Evolutionary conservation across 2,113 vertebrate genomes (phyloP).

Genomic region (Labeo catla): DNA sequence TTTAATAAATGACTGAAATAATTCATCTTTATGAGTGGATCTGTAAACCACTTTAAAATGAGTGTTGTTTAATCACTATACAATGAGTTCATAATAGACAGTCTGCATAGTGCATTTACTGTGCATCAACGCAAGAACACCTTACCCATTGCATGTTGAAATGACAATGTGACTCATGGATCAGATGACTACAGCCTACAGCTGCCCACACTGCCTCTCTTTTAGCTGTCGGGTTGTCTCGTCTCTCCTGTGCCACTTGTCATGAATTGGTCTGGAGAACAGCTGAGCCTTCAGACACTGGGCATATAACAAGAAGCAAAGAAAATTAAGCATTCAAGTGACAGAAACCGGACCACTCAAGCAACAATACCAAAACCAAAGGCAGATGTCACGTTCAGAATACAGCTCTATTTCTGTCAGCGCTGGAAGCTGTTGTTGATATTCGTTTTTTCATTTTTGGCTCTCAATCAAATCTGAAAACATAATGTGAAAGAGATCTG

Average conservation of each 20-base stretch:
- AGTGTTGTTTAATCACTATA: background rate
- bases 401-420: conserved; percentile 52
- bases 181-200: background rate
- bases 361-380: conserved; percentile 27
- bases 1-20: background rate
- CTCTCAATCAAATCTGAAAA: conserved; percentile 35
- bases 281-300: conserved; percentile 28
- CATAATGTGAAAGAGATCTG: conserved; percentile 43
- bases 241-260: conserved; percentile 1
- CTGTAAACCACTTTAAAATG: background rate
- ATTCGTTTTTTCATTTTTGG: conserved; percentile 9
- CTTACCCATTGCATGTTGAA: background rate
- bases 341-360: conserved; percentile 28
- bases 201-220: background rate
- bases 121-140: background rate
- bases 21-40: background rate
- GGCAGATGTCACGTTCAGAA: conserved; percentile 47
- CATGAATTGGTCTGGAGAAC: conserved; percentile 4
- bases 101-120: background rate
- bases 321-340: conserved; percentile 45
- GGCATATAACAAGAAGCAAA: conserved; percentile 9
- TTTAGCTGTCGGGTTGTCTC: conserved; percentile 6
- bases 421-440: conserved; percentile 42
- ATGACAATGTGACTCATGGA: background rate
- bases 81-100: background rate